These are phyloP conservation scores for Meriones psammophilus DNA, from an alignment of 2,797 vertebrate species.

Conservation along the genomic window DNA sequence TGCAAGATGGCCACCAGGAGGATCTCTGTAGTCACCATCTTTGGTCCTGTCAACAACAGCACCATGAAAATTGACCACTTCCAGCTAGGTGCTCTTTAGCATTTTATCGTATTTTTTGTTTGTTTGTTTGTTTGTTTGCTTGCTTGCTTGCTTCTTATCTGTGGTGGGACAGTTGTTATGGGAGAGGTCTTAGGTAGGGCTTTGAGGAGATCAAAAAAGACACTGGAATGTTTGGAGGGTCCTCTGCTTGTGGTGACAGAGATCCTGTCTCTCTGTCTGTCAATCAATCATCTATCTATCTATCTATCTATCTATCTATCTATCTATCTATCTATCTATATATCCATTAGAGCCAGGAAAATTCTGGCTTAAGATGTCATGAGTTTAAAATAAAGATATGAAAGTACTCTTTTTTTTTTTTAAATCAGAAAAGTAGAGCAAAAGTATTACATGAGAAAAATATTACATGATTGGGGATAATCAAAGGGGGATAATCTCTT, in stretches of 20 bases:
- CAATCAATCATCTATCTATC: not conserved
- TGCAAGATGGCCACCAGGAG: slow-evolving; percentile 99
- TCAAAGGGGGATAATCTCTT: slow-evolving; percentile 15
- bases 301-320: not conserved
- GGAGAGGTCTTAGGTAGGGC: not conserved
- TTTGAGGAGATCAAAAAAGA: not conserved
- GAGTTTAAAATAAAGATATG: slow-evolving; percentile 66
- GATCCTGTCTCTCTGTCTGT: not conserved
- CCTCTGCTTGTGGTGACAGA: slow-evolving; percentile 26
- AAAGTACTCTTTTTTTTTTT: not conserved
- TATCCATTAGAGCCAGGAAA: not conserved
- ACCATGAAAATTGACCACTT: slow-evolving; percentile 99
- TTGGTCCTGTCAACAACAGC: slow-evolving; percentile 96
- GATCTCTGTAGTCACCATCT: slow-evolving; percentile 97
- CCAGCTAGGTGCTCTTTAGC: slow-evolving; percentile 93
- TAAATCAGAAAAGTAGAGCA: slow-evolving; percentile 61
- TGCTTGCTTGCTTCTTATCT: not conserved
- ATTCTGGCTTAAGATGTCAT: slow-evolving; percentile 67
- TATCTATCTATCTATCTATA: not conserved
- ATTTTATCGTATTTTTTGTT: not conserved
- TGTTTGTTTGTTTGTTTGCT: not conserved
- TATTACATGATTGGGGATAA: not conserved
- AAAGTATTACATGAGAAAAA: slow-evolving; percentile 28
- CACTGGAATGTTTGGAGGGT: slow-evolving; percentile 51
- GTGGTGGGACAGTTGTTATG: not conserved